Percentiles rank a stretch among this genome's conserved stretches.
Evolutionary conservation across 2,113 vertebrate species (phyloP).

Genomic region (Fregetta grallaria): DNA sequence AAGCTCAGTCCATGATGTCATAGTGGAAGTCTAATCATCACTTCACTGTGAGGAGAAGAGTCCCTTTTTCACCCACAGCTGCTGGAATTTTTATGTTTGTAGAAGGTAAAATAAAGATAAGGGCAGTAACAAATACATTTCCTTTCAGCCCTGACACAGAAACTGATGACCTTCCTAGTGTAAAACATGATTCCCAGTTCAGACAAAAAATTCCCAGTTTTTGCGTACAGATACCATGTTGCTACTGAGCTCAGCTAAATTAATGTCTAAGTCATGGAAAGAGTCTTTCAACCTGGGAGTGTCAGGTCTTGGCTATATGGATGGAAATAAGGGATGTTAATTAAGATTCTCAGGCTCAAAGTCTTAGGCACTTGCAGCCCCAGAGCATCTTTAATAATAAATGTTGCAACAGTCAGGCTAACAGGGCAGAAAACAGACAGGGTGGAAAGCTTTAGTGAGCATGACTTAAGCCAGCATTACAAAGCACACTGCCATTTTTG

Average conservation of each 20-base stretch:
- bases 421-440: not conserved
- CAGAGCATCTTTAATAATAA: not conserved
- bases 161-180: not conserved
- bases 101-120: not conserved
- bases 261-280: not conserved
- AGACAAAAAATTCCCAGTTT: not conserved
- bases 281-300: not conserved
- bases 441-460: not conserved
- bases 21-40: not conserved
- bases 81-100: not conserved
- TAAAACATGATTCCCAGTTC: not conserved
- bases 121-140: not conserved
- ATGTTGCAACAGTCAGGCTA: not conserved
- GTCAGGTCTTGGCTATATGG: not conserved
- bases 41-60: not conserved
- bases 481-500: not conserved
- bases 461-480: not conserved
- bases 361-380: not conserved
- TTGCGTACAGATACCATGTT: not conserved
- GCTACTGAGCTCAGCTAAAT: not conserved
- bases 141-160: not conserved
- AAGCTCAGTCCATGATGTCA: not conserved
- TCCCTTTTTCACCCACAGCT: not conserved
- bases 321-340: not conserved
- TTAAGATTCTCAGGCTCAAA: not conserved